Evolutionary conservation across 2,888 invertebrate genomes (phyloP), one percentile per base, ranked within the genome.

Genomic region (Strigamia maritima): DNA sequence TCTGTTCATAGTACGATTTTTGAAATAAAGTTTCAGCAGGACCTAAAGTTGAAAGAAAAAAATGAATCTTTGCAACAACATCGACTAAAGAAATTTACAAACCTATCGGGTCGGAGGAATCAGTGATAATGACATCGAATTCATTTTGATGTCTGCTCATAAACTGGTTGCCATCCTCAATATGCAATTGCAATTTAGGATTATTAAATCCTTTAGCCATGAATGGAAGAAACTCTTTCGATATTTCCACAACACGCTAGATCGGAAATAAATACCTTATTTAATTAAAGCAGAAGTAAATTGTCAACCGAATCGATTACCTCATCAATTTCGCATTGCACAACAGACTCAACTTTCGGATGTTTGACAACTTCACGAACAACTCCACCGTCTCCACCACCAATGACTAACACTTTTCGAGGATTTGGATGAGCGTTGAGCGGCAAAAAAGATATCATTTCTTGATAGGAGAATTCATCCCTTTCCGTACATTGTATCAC

Each of bases 301-400:
- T 10, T 19, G n/a, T 78, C 65, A 80, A 79, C 28, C 65, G 79
- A 81, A 80, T 12, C 12, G 26, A 12, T 28, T 81, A 87, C 87
- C 84, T 89, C 92, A 85, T 99, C 99, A 82, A 99, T 99, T 89
- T 99, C 99, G 79, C 98, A 97, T 90, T 94, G 90, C 78, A 93
- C 91, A 80, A 98, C 92, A 83, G 90, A 88, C 84, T 95, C 91
- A 0, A 99, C 97, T 80, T 89, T 86, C 0, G 96, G 94, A 87
- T 98, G 97, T 86, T 98, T 98, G 1, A 92, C 90, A 0, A 97
- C 94, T 86, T 99, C 99, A 12, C 98, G 90, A 0, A 96, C 95
- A 4, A 98, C 97, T 0, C 98, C 99, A 0, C 98, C 99, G 87
- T 99, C 98, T 0, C 98, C 99, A 0, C 98, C 99, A 0, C 99